phyloP scores from a whole-genome alignment of 2,888 invertebrate genomes.

The Molanna angustata region DNA sequence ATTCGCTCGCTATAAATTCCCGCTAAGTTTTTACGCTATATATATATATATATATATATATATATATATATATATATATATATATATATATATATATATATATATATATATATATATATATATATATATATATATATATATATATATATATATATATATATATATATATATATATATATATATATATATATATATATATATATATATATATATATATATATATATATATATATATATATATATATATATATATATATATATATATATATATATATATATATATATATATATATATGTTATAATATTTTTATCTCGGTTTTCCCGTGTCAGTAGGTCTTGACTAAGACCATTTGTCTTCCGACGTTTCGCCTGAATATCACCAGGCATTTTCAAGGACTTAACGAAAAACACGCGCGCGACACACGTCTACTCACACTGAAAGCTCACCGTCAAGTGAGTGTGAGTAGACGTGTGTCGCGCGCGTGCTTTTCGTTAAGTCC shows the following conservation, averaged over 20 bases:
- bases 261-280: not conserved
- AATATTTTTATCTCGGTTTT: no score
- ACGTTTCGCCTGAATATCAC: no score
- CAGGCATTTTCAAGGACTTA: no score
- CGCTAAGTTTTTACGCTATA: no score
- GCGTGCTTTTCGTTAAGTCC: no score
- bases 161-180: not conserved
- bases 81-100: not conserved
- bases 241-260: not conserved
- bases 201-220: not conserved
- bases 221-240: not conserved
- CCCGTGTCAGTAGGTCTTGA: no score
- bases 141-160: not conserved
- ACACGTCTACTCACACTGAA: no score
- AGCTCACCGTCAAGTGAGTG: no score
- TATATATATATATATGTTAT: not conserved
- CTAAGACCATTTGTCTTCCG: no score
- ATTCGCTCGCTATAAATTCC: no score
- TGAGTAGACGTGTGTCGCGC: no score
- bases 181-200: not conserved
- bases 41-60: not conserved
- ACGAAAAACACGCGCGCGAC: no score
- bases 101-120: not conserved
- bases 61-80: not conserved
- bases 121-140: not conserved